Evolutionary conservation across 1,140 invertebrate species (phyloP), one percentile per base, ranked within the genome.

Genomic region (Cherax quadricarinatus): DNA sequence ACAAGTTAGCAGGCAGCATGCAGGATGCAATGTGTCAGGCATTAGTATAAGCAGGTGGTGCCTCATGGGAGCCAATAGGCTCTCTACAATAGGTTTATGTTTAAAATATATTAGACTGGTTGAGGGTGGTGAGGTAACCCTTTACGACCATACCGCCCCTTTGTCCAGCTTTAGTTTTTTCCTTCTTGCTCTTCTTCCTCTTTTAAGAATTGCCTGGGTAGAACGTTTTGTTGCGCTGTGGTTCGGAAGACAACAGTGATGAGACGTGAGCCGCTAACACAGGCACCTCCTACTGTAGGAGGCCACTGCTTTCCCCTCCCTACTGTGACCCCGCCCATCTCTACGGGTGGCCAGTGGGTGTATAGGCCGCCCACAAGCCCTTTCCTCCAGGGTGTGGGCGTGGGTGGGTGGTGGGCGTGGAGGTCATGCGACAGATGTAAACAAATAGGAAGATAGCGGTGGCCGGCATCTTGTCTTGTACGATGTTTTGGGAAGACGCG

Each of bases 401-500:
- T 79, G 75, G 53, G 86, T 79, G 78, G 73, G 57, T 73, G 24
- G 81, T 24, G 18, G 57, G 81, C 21, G 49, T 5, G 1, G 9
- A 24, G 80, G 41, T 57, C 81, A 83, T 83, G 81, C 24, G 86
- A 30, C 21, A 79, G 49, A 79, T 88, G 78, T 88, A 88, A 88
- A 88, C 86, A 88, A 88, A 88, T 79, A 79, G n/a, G 75, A 41
- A 75, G 53, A 80, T 88, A 79, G 86, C 75, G 78, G 86, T 88
- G 86, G 86, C 24, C 86, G 86, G 86, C 86, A 88, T 88, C 86
- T 88, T 80, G 49, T 18, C 62, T 78, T 41, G 70, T 79, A 60
- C 86, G 86, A 88, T 88, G 86, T 88, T 88, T 88, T 88, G 86
- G 86, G 86, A 88, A 88, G 86, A 88, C 73, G 49, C 51, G 75